Base-by-base conservation (phyloP, 1,140 invertebrate genomes). In the Oedothorax gibbosus region DNA sequence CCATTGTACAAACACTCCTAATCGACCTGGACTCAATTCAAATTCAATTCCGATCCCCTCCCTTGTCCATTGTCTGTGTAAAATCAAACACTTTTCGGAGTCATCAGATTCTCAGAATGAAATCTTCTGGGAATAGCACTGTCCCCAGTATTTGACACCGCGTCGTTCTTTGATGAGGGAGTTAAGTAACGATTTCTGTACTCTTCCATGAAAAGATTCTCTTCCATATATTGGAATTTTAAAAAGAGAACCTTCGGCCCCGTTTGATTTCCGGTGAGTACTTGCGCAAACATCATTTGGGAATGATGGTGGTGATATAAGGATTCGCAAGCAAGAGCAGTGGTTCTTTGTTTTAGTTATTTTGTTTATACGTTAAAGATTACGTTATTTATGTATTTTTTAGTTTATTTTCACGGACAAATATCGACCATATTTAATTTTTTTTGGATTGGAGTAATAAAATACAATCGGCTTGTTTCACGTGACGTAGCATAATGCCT, bases 101-200 rank as follows among this genome's bases (percentile, higher is more conserved):
- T 57, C 54, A 14, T 57, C 51, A 35, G 54, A 35, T 57, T 1
- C 21, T 75, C 35, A 8, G 72, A 49, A 60, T 57, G 49, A 75
- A 75, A 75, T 60, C 72, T 57, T 75, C 53, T 8, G 54, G 54
- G 72, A 75, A 75, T 15, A 14, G 1, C 18, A 60, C 35, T 35
- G 35, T 35, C 35, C 71, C 51, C 54, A 10, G 53, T 18, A 57
- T 75, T 57, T 75, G 72, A 75, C 20, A 56, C 54, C 20, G 35
- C 6, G 72, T 75, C 72, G 20, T 60, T n/a, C 64, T 6, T 53
- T 51, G 50, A 51, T 71, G 51, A 71, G 20, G 53, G 18, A 49
- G 21, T 75, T 75, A 75, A 75, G 72, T 75, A 75, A 75, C 72
- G 54, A 75, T 75, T 75, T 60, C 72, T 71, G 69, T 53, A 53